Percentiles rank a stretch among this genome's conserved stretches.
Conservation (phyloP, 37 sponge, comb jelly and placozoan genomes). For the Chondrilla cf. caribensis region DNA sequence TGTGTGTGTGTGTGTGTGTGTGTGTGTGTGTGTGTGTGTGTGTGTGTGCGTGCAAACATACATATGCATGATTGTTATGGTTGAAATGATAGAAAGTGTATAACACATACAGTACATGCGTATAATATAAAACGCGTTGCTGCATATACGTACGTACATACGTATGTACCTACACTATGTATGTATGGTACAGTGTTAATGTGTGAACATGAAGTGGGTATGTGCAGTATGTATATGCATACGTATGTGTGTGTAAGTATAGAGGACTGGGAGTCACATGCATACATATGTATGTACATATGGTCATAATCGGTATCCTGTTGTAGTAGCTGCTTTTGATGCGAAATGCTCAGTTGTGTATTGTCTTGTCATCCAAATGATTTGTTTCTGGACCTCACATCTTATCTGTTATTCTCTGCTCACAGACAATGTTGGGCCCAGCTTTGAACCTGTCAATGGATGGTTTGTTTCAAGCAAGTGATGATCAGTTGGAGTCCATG, state of each 20-base stretch:
- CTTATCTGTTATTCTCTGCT: neutral
- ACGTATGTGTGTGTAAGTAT: constrained; percentile 17
- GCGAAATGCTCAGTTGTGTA: neutral
- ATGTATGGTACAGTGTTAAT: no score
- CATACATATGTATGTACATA: neutral
- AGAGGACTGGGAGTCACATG: neutral
- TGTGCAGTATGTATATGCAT: neutral
- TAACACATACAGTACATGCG: no score
- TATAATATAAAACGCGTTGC: no score
- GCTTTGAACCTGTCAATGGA: neutral
- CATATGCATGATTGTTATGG: neutral
- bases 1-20: constrained; percentile 35
- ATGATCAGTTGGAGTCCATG: neutral
- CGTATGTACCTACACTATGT: no score
- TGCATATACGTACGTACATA: no score
- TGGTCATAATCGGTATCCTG: no score
- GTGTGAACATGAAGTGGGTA: neutral
- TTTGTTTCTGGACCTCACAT: neutral
- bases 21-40: constrained; percentile 47
- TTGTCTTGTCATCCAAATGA: neutral
- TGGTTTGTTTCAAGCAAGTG: constrained; percentile 7
- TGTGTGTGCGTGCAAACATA: constrained; percentile 9
- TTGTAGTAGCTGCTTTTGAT: neutral
- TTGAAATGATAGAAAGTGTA: neutral
- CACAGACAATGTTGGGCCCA: neutral